phyloP scores from a whole-genome alignment of 2,888 invertebrate species.

The Selenia dentaria region DNA sequence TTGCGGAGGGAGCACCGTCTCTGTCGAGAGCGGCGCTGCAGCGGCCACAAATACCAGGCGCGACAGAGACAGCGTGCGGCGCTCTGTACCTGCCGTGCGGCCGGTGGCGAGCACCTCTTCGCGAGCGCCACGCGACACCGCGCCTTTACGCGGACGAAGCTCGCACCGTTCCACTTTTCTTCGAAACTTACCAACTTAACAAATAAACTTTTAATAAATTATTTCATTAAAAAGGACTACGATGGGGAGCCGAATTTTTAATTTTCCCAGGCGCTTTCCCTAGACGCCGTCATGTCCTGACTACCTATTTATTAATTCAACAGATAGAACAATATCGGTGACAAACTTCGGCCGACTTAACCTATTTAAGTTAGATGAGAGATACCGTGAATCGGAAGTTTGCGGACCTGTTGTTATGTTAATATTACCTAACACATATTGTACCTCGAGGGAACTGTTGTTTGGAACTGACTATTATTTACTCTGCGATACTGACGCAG shows the following conservation, averaged over 20 bases:
- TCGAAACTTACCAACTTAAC: slow-evolving; percentile 57
- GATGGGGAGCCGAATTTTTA: slow-evolving; percentile 13
- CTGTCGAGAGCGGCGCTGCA: neutral
- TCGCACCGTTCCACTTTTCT: slow-evolving; percentile 65
- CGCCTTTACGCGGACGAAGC: slow-evolving; percentile 62
- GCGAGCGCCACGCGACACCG: slow-evolving; percentile 60
- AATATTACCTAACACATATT: slow-evolving; percentile 16
- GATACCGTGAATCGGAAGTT: slow-evolving; percentile 25
- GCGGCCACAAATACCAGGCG: no score
- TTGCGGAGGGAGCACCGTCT: slow-evolving; percentile 12
- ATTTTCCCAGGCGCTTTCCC: slow-evolving; percentile 5
- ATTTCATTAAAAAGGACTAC: slow-evolving; percentile 19
- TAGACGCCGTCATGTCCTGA: neutral
- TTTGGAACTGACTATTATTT: neutral
- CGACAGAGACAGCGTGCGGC: slow-evolving; percentile 1
- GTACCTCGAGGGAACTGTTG: slow-evolving; percentile 6
- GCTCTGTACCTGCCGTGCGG: slow-evolving; percentile 19
- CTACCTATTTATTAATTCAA: slow-evolving; percentile 11
- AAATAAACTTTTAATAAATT: slow-evolving; percentile 32
- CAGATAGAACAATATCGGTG: slow-evolving; percentile 2
- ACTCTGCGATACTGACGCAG: no score
- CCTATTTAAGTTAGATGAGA: slow-evolving; percentile 20
- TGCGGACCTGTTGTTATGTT: slow-evolving; percentile 4
- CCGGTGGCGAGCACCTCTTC: slow-evolving; percentile 57
- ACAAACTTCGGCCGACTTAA: slow-evolving; percentile 7